Percentiles rank a stretch among this genome's conserved stretches.
Evolutionary conservation across 2,113 vertebrate genomes (phyloP).

Genomic region (Sturnira hondurensis): DNA sequence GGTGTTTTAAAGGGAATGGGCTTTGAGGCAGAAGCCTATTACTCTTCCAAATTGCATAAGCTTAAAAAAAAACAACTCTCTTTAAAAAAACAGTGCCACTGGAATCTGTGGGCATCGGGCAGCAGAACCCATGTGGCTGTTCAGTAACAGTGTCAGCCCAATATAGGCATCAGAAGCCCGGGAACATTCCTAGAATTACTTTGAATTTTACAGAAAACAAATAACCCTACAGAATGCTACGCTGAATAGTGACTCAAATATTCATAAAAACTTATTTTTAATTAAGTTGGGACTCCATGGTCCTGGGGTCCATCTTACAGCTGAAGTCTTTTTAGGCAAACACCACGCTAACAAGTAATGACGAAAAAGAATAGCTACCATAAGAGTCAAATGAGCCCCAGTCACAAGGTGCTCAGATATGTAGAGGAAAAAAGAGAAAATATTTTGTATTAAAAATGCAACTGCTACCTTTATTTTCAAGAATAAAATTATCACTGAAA

Average conservation of each 20-base stretch:
- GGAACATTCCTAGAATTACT: neutral
- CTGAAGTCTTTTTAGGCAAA: neutral
- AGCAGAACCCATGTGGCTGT: too few species aligned
- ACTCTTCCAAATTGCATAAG: too few species aligned
- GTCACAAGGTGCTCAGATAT: neutral
- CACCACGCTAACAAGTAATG: neutral
- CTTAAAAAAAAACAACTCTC: too few species aligned
- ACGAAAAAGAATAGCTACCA: neutral
- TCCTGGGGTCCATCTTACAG: neutral
- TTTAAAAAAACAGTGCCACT: too few species aligned
- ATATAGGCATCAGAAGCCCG: neutral
- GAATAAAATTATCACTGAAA: neutral
- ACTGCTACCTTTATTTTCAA: neutral
- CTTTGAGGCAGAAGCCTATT: too few species aligned
- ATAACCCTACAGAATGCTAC: neutral
- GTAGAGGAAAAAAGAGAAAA: neutral
- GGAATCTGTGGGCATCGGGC: too few species aligned
- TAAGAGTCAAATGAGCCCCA: neutral
- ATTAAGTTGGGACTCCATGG: neutral
- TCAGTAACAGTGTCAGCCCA: neutral
- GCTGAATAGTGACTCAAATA: neutral
- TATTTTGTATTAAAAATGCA: neutral
- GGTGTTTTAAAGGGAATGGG: too few species aligned
- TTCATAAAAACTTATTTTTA: neutral
- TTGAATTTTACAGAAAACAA: conserved; percentile 19